Conservation (phyloP, 2,888 invertebrate genomes). For the Acrobasis consociella region DNA sequence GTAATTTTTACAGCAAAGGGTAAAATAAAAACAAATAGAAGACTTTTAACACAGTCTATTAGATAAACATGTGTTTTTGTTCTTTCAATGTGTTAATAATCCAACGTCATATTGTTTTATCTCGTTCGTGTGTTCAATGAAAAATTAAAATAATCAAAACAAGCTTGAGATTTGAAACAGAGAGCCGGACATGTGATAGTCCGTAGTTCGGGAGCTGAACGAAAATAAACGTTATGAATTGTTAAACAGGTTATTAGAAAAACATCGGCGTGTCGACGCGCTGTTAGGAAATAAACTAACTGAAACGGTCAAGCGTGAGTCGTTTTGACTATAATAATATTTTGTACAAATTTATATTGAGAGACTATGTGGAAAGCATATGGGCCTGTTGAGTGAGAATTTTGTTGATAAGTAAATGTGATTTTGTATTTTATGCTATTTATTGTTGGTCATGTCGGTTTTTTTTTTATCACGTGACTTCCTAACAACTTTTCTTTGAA, state of each 20-base stretch:
- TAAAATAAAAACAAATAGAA: too few relatives aligned
- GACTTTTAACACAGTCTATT: too few relatives aligned
- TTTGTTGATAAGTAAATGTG: too few relatives aligned
- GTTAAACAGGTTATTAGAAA: slow-evolving; percentile 77
- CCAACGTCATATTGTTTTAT: slow-evolving; percentile 45
- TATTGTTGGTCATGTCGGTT: too few relatives aligned
- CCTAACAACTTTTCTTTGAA: too few relatives aligned
- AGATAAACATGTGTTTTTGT: not conserved
- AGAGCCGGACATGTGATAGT: slow-evolving; percentile 76
- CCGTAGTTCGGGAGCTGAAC: slow-evolving; percentile 71
- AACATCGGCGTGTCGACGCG: slow-evolving; percentile 69
- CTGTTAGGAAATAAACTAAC: slow-evolving; percentile 62
- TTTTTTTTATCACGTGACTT: too few relatives aligned
- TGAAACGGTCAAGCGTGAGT: slow-evolving; percentile 48
- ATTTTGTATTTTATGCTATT: too few relatives aligned
- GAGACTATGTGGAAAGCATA: not conserved
- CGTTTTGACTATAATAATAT: slow-evolving; percentile 15
- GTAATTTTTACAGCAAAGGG: too few relatives aligned
- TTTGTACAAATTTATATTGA: not conserved
- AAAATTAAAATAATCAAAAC: slow-evolving; percentile 74
- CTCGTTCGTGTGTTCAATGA: slow-evolving; percentile 60
- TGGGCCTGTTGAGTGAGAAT: too few relatives aligned
- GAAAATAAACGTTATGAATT: slow-evolving; percentile 79
- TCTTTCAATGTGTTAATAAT: slow-evolving; percentile 28
- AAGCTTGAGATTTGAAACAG: slow-evolving; percentile 76